Conservation (phyloP, 2,113 vertebrate genomes). For the Rhynchomys soricoides region DNA sequence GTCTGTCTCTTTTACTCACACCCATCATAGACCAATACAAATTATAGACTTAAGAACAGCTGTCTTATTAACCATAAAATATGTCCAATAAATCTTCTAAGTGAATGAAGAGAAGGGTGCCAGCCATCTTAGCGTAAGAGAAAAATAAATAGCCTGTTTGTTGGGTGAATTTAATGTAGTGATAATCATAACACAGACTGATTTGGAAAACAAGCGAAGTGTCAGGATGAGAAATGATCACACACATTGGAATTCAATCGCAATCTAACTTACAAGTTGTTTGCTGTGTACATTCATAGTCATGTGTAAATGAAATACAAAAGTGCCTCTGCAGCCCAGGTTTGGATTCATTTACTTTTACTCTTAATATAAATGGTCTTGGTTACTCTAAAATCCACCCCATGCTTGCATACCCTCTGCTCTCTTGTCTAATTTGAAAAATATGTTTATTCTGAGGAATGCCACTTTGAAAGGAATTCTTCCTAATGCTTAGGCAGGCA, state of each 20-base stretch:
- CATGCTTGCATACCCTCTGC: background rate
- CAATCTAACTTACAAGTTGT: background rate
- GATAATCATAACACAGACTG: conserved; percentile 14
- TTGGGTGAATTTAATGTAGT: background rate
- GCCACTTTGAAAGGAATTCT: background rate
- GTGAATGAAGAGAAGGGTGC: background rate
- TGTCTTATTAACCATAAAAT: background rate
- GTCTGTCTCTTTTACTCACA: background rate
- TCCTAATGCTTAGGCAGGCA: background rate
- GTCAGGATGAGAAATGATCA: background rate
- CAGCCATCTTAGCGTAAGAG: background rate
- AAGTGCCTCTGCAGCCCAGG: background rate
- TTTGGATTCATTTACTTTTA: background rate
- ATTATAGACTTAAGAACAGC: background rate
- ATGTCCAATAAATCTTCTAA: background rate
- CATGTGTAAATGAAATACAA: background rate
- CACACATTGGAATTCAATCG: background rate
- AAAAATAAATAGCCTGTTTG: conserved; percentile 30
- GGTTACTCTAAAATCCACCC: background rate
- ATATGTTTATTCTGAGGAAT: background rate
- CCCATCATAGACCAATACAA: background rate
- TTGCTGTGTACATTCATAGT: background rate
- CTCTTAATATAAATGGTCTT: background rate
- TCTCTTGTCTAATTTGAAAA: background rate
- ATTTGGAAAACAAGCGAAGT: background rate